Evolutionary conservation across 2,113 vertebrate species (phyloP).

Genomic region (Romanogobio albipinnatus): DNA sequence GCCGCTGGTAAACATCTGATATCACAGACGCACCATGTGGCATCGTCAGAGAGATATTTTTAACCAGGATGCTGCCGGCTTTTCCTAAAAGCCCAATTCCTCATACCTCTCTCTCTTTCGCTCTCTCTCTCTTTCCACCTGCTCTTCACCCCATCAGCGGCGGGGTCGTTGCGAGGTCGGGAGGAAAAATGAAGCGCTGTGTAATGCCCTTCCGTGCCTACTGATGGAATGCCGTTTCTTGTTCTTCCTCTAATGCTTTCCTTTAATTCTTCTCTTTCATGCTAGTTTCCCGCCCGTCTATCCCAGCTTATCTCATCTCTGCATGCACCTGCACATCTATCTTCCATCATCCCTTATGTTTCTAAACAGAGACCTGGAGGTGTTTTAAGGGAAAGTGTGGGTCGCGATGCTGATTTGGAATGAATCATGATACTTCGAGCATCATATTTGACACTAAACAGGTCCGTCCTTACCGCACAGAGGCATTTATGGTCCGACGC

Average conservation of each 20-base stretch:
- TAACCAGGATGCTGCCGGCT: conserved; percentile 48
- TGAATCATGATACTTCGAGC: conserved; percentile 39
- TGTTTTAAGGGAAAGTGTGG: conserved; percentile 34
- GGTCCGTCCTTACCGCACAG: neutral
- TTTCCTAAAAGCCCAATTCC: conserved; percentile 46
- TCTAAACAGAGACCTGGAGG: conserved; percentile 44
- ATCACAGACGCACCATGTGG: conserved; percentile 52
- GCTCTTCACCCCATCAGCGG: conserved; percentile 61
- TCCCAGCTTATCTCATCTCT: conserved; percentile 39
- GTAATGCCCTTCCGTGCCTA: conserved; percentile 50
- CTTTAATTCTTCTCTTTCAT: conserved; percentile 31
- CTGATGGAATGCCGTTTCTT: conserved; percentile 54
- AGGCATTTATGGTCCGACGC: neutral
- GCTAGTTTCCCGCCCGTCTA: conserved; percentile 38
- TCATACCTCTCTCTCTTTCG: conserved; percentile 25
- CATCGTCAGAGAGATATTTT: conserved; percentile 50
- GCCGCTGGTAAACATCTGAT: conserved; percentile 51
- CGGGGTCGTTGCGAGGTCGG: conserved; percentile 57
- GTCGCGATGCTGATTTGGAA: conserved; percentile 29
- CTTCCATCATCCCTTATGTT: conserved; percentile 48
- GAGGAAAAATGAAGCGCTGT: conserved; percentile 60
- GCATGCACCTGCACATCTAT: conserved; percentile 36
- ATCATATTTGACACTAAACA: conserved; percentile 28
- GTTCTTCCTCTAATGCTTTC: conserved; percentile 26
- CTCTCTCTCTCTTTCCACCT: conserved; percentile 62